These are phyloP conservation scores for Myrmecophaga tridactyla DNA, from an alignment of 2,113 vertebrate species.

Conservation along the genomic window DNA sequence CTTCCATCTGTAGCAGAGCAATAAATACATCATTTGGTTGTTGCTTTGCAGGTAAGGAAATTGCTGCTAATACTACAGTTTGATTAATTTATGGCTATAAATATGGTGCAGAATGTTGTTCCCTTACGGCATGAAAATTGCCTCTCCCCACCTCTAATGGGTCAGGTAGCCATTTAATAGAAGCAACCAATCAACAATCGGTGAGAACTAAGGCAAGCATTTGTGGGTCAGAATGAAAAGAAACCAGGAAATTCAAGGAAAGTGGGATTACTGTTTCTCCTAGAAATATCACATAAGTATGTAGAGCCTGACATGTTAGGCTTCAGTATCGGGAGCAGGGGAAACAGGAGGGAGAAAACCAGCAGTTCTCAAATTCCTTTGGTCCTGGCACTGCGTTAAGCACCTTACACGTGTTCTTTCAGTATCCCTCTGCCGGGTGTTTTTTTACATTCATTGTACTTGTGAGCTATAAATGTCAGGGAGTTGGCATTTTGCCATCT, in stretches of 20 bases:
- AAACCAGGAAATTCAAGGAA: neutral
- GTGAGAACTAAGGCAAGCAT: neutral
- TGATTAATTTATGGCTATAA: slow-evolving; percentile 74
- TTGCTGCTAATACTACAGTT: slow-evolving; percentile 57
- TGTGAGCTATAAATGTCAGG: neutral
- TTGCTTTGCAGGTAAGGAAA: slow-evolving; percentile 64
- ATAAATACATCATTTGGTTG: slow-evolving; percentile 63
- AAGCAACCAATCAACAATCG: neutral
- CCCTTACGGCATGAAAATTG: slow-evolving; percentile 7
- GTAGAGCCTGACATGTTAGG: neutral
- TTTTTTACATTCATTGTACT: neutral
- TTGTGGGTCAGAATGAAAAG: neutral
- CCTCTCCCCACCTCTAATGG: neutral
- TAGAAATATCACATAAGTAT: neutral
- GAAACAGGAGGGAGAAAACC: neutral
- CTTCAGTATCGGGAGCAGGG: neutral
- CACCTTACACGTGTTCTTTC: neutral
- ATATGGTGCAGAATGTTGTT: slow-evolving; percentile 54
- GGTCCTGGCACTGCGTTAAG: neutral
- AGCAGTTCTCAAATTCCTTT: neutral
- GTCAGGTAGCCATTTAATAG: neutral
- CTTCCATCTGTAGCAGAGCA: slow-evolving; percentile 47
- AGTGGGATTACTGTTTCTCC: neutral
- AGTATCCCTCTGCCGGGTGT: neutral
- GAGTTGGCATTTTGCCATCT: neutral